Percentiles rank a stretch among this genome's conserved stretches.
Conservation (phyloP, 2,797 vertebrate genomes). For the Hylomyscus alleni region DNA sequence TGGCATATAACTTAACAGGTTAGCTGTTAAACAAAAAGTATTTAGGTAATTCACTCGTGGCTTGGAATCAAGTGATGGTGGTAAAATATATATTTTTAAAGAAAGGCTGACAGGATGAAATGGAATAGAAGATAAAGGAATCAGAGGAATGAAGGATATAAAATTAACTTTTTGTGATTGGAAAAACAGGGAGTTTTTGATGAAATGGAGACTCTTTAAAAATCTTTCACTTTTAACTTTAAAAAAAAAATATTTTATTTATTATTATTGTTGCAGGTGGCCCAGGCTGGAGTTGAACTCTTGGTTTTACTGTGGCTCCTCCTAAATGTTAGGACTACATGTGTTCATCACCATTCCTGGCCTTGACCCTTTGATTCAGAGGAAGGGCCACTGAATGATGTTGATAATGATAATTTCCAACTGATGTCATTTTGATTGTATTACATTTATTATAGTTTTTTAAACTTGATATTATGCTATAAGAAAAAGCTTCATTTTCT, state of each 20-base stretch:
- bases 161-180: background rate
- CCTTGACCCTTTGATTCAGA: background rate
- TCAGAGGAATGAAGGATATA: background rate
- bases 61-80: background rate
- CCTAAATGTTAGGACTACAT: background rate
- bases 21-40: background rate
- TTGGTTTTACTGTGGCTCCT: background rate
- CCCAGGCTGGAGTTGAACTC: background rate
- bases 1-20: background rate
- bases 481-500: background rate
- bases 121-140: background rate
- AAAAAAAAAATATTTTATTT: background rate
- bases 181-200: background rate
- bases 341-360: background rate
- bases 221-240: background rate
- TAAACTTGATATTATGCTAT: background rate
- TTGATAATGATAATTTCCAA: background rate
- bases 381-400: background rate
- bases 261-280: background rate
- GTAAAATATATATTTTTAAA: background rate
- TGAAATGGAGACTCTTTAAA: background rate
- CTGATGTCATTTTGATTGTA: background rate
- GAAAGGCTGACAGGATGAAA: background rate
- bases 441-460: background rate
- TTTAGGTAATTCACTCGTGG: background rate